Percentiles rank a stretch among this genome's conserved stretches.
These are phyloP conservation scores for Pristionchus exspectatus DNA, from an alignment of 2,888 invertebrate species.

Conservation along the genomic window DNA sequence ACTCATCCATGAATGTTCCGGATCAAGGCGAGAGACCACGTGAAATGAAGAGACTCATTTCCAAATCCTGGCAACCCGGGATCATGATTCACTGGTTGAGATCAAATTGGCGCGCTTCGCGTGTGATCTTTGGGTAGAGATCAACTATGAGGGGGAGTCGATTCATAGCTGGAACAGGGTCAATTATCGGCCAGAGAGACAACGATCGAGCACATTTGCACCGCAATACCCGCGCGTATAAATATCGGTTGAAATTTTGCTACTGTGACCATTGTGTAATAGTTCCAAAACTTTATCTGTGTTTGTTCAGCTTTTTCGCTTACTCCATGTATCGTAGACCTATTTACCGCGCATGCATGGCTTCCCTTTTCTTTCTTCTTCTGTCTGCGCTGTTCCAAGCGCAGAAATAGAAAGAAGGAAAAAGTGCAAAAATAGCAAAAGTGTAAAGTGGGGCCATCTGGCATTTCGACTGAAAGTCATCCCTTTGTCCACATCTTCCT, in stretches of 20 bases:
- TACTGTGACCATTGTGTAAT: too few species aligned
- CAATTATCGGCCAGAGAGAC: not conserved
- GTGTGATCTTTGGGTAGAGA: not conserved
- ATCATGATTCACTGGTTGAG: not conserved
- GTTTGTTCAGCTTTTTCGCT: not conserved
- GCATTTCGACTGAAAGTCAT: not conserved
- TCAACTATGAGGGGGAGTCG: not conserved
- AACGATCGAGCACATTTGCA: not conserved
- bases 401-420: not conserved
- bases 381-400: not conserved
- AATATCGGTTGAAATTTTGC: not conserved
- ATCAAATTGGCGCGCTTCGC: not conserved
- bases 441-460: slow-evolving; percentile 26
- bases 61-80: not conserved
- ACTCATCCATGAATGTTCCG: not conserved
- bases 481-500: not conserved
- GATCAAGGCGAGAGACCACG: too few species aligned
- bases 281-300: too few species aligned
- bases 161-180: not conserved
- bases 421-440: slow-evolving; percentile 7
- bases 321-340: too few species aligned
- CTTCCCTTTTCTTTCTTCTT: not conserved
- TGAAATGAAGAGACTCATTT: not conserved
- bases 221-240: not conserved
- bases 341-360: too few species aligned